Evolutionary conservation across 2,888 invertebrate species (phyloP).

Genomic region (Dryobotodes eremita): DNA sequence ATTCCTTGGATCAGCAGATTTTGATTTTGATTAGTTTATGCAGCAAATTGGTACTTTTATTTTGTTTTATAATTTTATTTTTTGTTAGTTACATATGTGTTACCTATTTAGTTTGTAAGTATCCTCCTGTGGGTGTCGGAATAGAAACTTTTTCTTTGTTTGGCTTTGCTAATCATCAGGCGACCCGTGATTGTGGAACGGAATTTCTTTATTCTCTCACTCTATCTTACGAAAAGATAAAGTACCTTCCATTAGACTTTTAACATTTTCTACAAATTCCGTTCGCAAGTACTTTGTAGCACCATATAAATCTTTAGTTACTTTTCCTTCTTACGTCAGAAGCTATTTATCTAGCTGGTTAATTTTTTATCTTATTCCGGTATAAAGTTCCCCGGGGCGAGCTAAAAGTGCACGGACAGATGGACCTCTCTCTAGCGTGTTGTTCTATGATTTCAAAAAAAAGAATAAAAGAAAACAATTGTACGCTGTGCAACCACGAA

Average conservation of each 20-base stretch:
- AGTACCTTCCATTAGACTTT: conserved; percentile 12
- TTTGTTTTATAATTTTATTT: neutral
- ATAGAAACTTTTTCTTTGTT: neutral
- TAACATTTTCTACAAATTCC: conserved; percentile 13
- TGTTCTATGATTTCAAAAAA: conserved; percentile 56
- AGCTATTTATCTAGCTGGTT: conserved; percentile 54
- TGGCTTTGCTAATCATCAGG: neutral
- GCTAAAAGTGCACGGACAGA: conserved; percentile 51
- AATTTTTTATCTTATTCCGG: conserved; percentile 58
- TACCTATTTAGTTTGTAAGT: neutral
- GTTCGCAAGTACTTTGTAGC: conserved; percentile 11
- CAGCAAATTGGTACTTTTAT: neutral
- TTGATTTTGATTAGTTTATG: neutral
- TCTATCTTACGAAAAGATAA: neutral
- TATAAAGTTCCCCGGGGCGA: conserved; percentile 47
- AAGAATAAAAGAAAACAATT: conserved; percentile 36
- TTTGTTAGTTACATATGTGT: no score
- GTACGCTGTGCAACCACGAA: conserved; percentile 13
- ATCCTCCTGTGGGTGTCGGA: neutral
- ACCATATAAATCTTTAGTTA: conserved; percentile 37
- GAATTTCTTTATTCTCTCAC: neutral
- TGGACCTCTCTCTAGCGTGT: conserved; percentile 29
- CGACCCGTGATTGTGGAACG: neutral
- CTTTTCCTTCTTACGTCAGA: conserved; percentile 32
- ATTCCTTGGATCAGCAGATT: no score